Percentiles rank a stretch among this genome's conserved stretches.
phyloP scores from a whole-genome alignment of 2,113 vertebrate species.

The Trochalopteron elliotii region DNA sequence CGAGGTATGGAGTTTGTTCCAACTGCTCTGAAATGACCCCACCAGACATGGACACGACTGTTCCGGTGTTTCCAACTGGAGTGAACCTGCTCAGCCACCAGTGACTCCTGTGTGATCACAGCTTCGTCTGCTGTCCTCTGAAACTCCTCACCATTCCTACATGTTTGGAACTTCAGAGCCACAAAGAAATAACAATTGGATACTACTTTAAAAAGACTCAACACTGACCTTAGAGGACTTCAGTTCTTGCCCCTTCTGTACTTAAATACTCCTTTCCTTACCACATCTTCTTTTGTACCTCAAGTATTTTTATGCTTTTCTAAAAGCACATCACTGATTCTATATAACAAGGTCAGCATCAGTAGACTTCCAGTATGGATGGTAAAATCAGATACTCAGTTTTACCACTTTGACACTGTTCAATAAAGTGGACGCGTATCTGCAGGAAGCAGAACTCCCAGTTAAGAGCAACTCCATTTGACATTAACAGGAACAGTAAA shows the following conservation, averaged over 20 bases:
- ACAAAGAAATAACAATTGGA: not conserved
- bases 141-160: not conserved
- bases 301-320: not conserved
- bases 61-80: not conserved
- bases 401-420: not conserved
- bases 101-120: too few species aligned
- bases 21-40: accelerated
- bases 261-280: not conserved
- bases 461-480: not conserved
- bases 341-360: not conserved
- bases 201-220: not conserved
- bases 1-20: accelerated
- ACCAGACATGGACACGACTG: not conserved
- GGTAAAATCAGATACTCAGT: not conserved
- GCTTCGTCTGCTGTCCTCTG: not conserved
- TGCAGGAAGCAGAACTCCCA: not conserved
- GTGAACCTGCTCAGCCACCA: not conserved
- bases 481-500: not conserved
- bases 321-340: not conserved
- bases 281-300: not conserved
- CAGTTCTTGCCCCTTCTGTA: not conserved
- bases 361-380: not conserved
- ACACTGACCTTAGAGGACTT: not conserved
- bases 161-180: not conserved
- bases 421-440: not conserved